Conservation (phyloP, 2,113 vertebrate genomes). For the Leptobrachium leishanense region DNA sequence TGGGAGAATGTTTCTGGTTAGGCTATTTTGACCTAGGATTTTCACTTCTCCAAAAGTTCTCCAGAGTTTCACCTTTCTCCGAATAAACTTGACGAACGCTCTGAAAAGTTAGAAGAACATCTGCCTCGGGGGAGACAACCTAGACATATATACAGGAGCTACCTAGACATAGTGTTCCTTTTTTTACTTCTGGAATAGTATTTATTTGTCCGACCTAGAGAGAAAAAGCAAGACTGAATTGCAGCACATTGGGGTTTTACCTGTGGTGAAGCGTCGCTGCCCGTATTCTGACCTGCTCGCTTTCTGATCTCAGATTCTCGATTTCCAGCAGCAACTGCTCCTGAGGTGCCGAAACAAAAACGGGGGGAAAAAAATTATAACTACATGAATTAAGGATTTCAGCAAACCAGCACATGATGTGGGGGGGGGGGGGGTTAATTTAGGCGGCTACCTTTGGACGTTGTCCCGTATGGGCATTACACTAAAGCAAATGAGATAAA, state of each 20-base stretch:
- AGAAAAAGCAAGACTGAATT: not conserved
- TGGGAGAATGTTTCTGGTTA: no score
- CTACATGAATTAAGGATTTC: no score
- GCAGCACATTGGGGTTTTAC: slow-evolving; percentile 59
- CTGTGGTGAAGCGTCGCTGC: slow-evolving; percentile 81
- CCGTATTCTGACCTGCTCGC: slow-evolving; percentile 82
- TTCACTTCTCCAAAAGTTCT: no score
- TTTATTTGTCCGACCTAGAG: not conserved
- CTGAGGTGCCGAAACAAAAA: slow-evolving; percentile 57
- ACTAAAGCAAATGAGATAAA: not conserved
- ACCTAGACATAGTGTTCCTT: no score
- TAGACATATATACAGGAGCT: no score
- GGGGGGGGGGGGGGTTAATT: not conserved
- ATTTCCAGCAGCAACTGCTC: slow-evolving; percentile 88
- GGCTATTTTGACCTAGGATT: no score
- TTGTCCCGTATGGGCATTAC: not conserved
- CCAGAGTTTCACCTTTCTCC: no score
- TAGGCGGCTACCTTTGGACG: not conserved
- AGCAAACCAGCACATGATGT: no score
- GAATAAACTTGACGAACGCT: no score
- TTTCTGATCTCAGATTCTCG: slow-evolving; percentile 82
- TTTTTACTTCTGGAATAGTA: no score
- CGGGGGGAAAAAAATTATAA: not conserved
- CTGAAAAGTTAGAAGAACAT: no score
- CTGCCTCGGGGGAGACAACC: no score